These are phyloP conservation scores for Macquaria ambigua DNA, from an alignment of 2,113 vertebrate genomes.

Conservation along the genomic window DNA sequence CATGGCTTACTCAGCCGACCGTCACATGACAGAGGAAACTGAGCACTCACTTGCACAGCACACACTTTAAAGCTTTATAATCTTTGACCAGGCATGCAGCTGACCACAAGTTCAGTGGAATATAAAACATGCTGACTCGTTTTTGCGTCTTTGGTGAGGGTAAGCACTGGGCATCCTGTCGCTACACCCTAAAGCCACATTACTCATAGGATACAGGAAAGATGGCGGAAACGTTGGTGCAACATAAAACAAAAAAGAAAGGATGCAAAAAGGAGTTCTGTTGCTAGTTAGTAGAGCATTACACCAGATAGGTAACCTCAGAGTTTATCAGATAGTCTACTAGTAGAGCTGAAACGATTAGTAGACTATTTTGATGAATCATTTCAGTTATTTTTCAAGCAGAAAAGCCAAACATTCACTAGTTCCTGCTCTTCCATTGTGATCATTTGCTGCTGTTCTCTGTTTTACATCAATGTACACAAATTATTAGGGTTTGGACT, in stretches of 20 bases:
- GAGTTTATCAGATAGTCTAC: neutral
- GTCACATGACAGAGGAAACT: slow-evolving; percentile 79
- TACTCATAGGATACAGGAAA: slow-evolving; percentile 31
- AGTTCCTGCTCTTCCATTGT: neutral
- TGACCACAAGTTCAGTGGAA: slow-evolving; percentile 55
- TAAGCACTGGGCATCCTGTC: slow-evolving; percentile 70
- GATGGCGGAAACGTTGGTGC: neutral
- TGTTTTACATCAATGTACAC: neutral
- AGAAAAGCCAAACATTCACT: neutral
- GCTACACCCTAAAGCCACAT: slow-evolving; percentile 14
- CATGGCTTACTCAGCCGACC: slow-evolving; percentile 63
- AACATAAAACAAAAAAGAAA: neutral
- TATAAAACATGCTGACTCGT: slow-evolving; percentile 67
- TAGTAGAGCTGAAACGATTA: neutral
- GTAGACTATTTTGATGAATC: neutral
- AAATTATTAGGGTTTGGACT: too few relatives aligned
- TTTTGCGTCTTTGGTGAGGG: slow-evolving; percentile 34
- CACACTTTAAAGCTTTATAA: slow-evolving; percentile 67
- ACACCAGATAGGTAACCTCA: neutral
- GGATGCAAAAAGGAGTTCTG: neutral
- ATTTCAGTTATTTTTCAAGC: neutral
- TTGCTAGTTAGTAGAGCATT: neutral
- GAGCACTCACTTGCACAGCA: slow-evolving; percentile 26
- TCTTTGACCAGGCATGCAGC: slow-evolving; percentile 74
- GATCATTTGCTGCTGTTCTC: neutral